Evolutionary conservation across 2,797 vertebrate genomes (phyloP), one percentile per base, ranked within the genome.

Genomic region (Tokudaia muenninki): DNA sequence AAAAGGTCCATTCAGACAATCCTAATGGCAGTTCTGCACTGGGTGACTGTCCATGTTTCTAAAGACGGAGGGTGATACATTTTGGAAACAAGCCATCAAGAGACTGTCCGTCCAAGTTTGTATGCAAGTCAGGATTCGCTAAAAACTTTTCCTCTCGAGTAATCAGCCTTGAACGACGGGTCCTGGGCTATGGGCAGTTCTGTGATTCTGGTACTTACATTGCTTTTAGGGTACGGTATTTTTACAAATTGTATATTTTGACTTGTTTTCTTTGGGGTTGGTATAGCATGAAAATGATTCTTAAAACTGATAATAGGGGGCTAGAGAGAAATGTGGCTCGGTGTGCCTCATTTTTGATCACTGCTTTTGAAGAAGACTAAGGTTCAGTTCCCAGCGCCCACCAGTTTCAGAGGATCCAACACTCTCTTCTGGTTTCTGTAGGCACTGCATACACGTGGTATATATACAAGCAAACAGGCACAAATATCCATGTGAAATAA

Each of bases 41-140:
- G 21, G 29, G 61, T 61, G n/a, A 44, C 34, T 55, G 13, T n/a
- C 10, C 3, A 10, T 7, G 65, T 19, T 75, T 24, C 34, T 21
- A 34, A 50, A 22, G 26, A 31, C 0, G 17, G 61, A 2, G 1
- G 41, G 31, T n/a, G 13, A 55, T 13, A 22, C 17, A 1, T 55
- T 93, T 93, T 92, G 78, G 52, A 81, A 88, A 92, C 14, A 63
- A 79, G 34, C 19, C 8, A 22, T 65, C 1, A 47, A 52, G 41
- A 21, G 34, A 61, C 1, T n/a, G 6, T 24, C 13, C 3, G 9
- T 2, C 6, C 8, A 70, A 22, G 16, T 16, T 91, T 57, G 10
- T 61, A 22, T 13, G 47, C 77, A 19, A 44, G 29, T 37, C 61
- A 26, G 17, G 8, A 44, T 29, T 31, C 6, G 52, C 47, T 34